phyloP scores from a whole-genome alignment of 2,797 vertebrate genomes.

The Rachycentron canadum region DNA sequence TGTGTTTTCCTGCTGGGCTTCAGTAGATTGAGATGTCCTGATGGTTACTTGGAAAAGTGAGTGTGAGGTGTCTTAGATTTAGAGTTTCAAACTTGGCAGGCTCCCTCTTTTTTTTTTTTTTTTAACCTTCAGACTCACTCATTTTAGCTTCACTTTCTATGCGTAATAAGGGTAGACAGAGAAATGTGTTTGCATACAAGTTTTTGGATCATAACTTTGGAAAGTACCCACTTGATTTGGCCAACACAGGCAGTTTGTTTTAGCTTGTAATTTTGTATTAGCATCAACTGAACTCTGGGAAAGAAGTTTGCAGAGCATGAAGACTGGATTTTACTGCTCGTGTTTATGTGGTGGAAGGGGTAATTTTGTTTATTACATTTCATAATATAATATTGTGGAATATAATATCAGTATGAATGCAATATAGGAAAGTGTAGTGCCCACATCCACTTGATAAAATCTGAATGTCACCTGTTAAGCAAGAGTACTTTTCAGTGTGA shows the following conservation, averaged over 20 bases:
- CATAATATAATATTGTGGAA: not conserved
- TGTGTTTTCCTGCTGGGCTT: not conserved
- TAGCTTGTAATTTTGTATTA: not conserved
- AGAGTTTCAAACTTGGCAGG: not conserved
- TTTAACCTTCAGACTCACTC: not conserved
- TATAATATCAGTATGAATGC: not conserved
- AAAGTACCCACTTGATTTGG: not conserved
- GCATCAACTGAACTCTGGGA: not conserved
- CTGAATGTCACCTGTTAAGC: too few relatives aligned
- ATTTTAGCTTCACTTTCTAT: not conserved
- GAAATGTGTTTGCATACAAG: not conserved
- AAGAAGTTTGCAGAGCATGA: not conserved
- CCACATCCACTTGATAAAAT: too few relatives aligned
- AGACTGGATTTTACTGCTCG: too few relatives aligned
- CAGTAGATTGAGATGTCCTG: not conserved
- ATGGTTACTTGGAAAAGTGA: not conserved
- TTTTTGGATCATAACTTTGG: not conserved
- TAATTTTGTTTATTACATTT: too few relatives aligned
- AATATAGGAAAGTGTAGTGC: not conserved
- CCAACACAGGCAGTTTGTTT: not conserved
- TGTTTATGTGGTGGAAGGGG: not conserved
- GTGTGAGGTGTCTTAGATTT: not conserved
- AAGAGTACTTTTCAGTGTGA: not conserved
- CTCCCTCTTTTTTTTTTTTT: not conserved
- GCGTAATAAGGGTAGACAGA: not conserved